Evolutionary conservation across 2,888 invertebrate genomes (phyloP), one percentile per base, ranked within the genome.

Genomic region (Melanotus villosus): DNA sequence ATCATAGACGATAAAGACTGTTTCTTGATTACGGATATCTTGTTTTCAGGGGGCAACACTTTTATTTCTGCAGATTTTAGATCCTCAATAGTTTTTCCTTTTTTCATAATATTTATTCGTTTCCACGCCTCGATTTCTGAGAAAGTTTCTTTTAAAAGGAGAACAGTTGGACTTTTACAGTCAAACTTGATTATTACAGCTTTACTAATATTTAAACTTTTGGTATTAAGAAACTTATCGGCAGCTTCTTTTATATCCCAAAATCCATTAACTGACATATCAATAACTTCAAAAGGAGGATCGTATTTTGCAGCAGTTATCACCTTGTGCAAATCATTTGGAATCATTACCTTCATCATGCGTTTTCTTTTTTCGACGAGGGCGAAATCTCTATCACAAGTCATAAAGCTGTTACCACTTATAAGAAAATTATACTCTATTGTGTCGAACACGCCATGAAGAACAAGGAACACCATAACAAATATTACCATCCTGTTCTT

Each of bases 401-500:
- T 1, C 38, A 38, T 12, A 5, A 38, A 38, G 6, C 38, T 38
- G 14, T 38, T n/a, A 2, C 38, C 38, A 14, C 38, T 38, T 38
- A 38, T n/a, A 5, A 36, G n/a, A n/a, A 36, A 36, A n/a, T 36
- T 36, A n/a, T 38, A 38, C 6, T 38, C 38, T 12, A 38, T 12
- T 12, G 12, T 2, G 1, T 38, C 38, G 6, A 38, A 38, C 5
- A 38, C 38, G 1, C 38, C 38, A 38, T 38, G 5, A 14, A 12
- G 1, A 12, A 38, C 38, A 1, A 38, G 14, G 12, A 45, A 45
- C 1, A 45, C 1, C 9, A 45, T 5, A 56, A 56, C 18, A 65
- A 71, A 68, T 7, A 71, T 47, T 26, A 73, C 58, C 59, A 71
- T 66, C 30, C 60, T 45, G 59, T 68, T 71, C 60, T 52, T 71